A percentile compares a stretch with the other conserved stretches of the same genome.
phyloP scores from a whole-genome alignment of 2,113 vertebrate genomes.

The Pipa parva region DNA sequence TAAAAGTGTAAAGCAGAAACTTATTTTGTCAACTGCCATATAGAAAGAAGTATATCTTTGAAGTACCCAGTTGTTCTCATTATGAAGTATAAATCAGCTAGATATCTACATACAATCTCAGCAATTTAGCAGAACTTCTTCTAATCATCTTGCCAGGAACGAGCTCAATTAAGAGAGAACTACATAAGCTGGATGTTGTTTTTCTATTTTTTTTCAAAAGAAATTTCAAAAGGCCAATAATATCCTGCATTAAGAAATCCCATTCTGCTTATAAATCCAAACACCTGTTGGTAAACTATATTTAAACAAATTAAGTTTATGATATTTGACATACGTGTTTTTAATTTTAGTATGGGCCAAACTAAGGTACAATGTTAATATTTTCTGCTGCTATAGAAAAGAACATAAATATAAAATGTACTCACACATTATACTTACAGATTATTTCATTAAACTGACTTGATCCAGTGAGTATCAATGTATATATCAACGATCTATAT shows the following conservation, averaged over 20 bases:
- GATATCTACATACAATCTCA: constrained; percentile 16
- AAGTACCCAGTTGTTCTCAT: constrained; percentile 26
- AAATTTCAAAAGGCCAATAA: constrained; percentile 1
- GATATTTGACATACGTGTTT: constrained; percentile 28
- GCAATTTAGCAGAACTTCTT: constrained; percentile 7
- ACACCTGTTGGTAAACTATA: constrained; percentile 35
- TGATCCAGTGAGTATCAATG: not conserved
- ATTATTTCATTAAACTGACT: constrained; percentile 1
- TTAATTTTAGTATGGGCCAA: constrained; percentile 16
- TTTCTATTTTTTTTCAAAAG: too few relatives aligned
- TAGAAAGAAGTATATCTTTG: constrained; percentile 17
- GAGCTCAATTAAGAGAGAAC: not conserved
- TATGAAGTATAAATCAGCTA: constrained; percentile 14
- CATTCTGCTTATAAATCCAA: constrained; percentile 1
- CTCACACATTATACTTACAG: not conserved
- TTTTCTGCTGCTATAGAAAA: not conserved
- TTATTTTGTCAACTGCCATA: constrained; percentile 16
- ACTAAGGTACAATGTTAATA: constrained; percentile 16
- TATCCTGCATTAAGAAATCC: constrained; percentile 4
- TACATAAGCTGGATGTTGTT: constrained; percentile 9
- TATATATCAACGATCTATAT: not conserved
- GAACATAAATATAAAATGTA: constrained; percentile 2
- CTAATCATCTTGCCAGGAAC: constrained; percentile 4
- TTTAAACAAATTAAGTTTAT: constrained; percentile 16
- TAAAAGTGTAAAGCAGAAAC: not conserved